phyloP scores from a whole-genome alignment of 2,797 vertebrate species.

The Rhyacichthys aspro region DNA sequence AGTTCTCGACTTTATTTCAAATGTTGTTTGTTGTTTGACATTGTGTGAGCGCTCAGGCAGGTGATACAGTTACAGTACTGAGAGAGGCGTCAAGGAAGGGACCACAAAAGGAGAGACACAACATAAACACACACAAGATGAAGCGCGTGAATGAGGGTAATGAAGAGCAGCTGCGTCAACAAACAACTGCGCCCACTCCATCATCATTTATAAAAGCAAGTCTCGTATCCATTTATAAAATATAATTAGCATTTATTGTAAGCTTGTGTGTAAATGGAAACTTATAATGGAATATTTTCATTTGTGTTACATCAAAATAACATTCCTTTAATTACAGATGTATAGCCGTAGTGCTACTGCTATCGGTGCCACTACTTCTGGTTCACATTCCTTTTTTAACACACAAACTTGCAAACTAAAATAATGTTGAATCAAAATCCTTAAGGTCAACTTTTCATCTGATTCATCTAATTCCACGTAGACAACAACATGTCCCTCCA shows the following conservation, averaged over 20 bases:
- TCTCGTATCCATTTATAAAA: not conserved
- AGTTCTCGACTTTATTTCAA: constrained; percentile 13
- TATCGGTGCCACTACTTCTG: not conserved
- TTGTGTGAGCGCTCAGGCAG: constrained; percentile 1
- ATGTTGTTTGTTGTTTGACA: constrained; percentile 15
- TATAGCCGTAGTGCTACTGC: too few species aligned
- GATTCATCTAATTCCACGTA: too few species aligned
- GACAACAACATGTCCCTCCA: too few species aligned
- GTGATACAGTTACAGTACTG: constrained; percentile 4
- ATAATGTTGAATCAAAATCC: too few species aligned
- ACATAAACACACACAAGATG: constrained; percentile 20
- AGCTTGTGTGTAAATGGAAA: not conserved
- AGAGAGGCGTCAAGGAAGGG: constrained; percentile 7
- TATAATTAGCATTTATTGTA: constrained; percentile 4
- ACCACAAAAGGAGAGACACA: constrained; percentile 10
- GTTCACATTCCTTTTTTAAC: too few species aligned
- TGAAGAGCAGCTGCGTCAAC: constrained; percentile 26
- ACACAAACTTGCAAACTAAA: too few species aligned
- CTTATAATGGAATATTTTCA: too few species aligned
- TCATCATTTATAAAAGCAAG: constrained; percentile 2
- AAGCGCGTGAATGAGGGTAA: constrained; percentile 19
- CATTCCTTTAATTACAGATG: too few species aligned
- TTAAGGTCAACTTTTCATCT: too few species aligned
- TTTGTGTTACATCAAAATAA: too few species aligned
- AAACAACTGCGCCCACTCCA: not conserved